Evolutionary conservation across 2,888 invertebrate genomes (phyloP).

Genomic region (Sclerodermus sp.): DNA sequence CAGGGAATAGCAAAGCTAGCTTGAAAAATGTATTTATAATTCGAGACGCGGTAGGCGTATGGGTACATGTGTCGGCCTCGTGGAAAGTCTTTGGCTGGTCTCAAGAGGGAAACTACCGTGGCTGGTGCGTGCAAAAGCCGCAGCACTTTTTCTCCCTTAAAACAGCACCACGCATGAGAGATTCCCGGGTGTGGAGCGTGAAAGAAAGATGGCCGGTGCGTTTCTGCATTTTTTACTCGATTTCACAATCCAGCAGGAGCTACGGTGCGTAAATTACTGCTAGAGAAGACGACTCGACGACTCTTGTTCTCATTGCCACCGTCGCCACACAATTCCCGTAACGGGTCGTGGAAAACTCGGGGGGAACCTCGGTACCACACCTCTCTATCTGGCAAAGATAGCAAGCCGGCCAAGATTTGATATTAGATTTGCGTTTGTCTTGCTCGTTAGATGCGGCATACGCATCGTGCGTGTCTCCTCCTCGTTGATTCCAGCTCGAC

Average conservation of each 20-base stretch:
- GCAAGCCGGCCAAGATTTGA: constrained; percentile 24
- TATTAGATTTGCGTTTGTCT: constrained; percentile 44
- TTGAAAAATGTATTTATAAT: background rate
- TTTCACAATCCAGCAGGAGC: constrained; percentile 3
- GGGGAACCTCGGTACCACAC: constrained; percentile 5
- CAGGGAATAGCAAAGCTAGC: too few species aligned
- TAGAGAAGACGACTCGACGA: too few species aligned
- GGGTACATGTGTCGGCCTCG: too few species aligned
- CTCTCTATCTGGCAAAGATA: too few species aligned
- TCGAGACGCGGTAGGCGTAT: background rate
- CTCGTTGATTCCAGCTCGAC: constrained; percentile 24
- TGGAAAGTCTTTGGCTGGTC: background rate
- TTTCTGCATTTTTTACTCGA: too few species aligned
- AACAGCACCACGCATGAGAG: background rate
- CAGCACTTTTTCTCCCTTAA: background rate
- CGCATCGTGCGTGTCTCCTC: constrained; percentile 54
- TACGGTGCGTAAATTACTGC: too few species aligned
- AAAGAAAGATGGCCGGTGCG: too few species aligned
- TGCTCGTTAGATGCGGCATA: constrained; percentile 53
- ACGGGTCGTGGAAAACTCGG: constrained; percentile 24
- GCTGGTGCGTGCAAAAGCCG: too few species aligned
- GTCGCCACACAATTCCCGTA: too few species aligned
- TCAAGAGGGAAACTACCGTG: background rate
- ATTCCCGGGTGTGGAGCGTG: background rate
- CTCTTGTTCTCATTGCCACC: too few species aligned